Evolutionary conservation across 1,140 invertebrate genomes (phyloP), one percentile per base, ranked within the genome.

Genomic region (Penaeus vannamei): DNA sequence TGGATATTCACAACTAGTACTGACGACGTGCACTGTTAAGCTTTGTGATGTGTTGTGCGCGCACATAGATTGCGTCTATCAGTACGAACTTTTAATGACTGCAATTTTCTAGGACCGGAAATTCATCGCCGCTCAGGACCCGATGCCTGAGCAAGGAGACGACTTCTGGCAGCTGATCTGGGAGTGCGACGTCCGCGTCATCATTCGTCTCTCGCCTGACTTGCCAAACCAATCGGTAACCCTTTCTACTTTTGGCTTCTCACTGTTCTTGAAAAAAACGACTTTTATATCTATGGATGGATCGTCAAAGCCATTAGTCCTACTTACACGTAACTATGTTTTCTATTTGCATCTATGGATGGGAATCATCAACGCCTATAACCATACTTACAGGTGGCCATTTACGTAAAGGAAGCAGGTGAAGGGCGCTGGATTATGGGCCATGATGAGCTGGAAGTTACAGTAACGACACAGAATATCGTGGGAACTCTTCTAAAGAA

Each of bases 121-220:
- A 60, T 84, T 84, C 19, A 84, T 84, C n/a, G 82, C 61, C 53
- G 66, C 82, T 14, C 82, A 84, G 19, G 82, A 84, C n/a, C 82
- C 82, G 17, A 22, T 61, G 29, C 82, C 82, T 20, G 60, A 84
- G 60, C 82, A 84, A 26, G 82, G 66, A 7, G 82, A 84, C 29
- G 82, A 84, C 60, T 84, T 84, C 59, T 84, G 82, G 82, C 82
- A 84, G 53, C 23, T 84, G 61, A 62, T 84, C 17, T 84, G 82
- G 82, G 82, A 84, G 5, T 12, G 10, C 17, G 32, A 64, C 8
- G 82, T 84, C 19, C 23, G 20, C 5, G 60, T 84, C 5, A 29
- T 64, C 20, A 20, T 84, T 29, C 19, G 60, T 36, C 82, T 84
- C 8, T 84, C 82, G 20, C 10, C 19, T 32, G 60, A 84, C 26